Evolutionary conservation across 1,140 invertebrate genomes (phyloP), one percentile per base, ranked within the genome.

Genomic region (Zaprionus gabonicus): DNA sequence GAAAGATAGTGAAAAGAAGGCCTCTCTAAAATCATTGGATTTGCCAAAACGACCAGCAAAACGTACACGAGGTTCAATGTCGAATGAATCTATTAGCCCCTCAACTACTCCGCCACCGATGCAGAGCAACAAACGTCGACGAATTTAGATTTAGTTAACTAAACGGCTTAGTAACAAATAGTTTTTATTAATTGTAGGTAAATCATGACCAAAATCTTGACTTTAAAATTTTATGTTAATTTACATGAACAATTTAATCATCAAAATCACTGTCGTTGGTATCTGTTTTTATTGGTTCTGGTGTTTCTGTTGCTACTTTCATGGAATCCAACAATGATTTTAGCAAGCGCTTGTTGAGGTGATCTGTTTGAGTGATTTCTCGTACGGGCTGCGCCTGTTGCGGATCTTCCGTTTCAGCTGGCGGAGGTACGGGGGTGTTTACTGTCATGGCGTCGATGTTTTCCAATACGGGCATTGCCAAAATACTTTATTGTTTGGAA

Each of bases 51-150:
- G 92, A 12, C 80, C 86, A 27, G 90, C 82, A 20, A 93, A 93
- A 62, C 85, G 92, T n/a, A 93, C 92, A 1, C 81, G 92, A n/a
- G 92, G 92, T 28, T 93, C 92, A 1, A 92, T 92, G 74, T 93
- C 91, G 4, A 83, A 92, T 60, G 92, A 93, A 71, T 93, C 92
- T 6, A 93, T 91, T 27, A 93, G 92, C 28, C 91, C 91, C 23
- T 92, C 92, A 7, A 92, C 92, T n/a, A 93, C 92, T 49, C 91
- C 92, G 46, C 92, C 92, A 6, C 92, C 92, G 5, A 59, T 91
- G 49, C 90, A 83, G 51, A 87, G 72, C 59, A 92, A 67, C 77
- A 93, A 93, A 53, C 78, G 92, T 31, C 81, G 92, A 41, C 81
- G 92, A 57, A 93, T 93, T 70, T 93, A 91, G 80, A 49, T 15